Percentiles rank a stretch among this genome's conserved stretches.
phyloP scores from a whole-genome alignment of 1,140 invertebrate species.

The Nilaparvata lugens region DNA sequence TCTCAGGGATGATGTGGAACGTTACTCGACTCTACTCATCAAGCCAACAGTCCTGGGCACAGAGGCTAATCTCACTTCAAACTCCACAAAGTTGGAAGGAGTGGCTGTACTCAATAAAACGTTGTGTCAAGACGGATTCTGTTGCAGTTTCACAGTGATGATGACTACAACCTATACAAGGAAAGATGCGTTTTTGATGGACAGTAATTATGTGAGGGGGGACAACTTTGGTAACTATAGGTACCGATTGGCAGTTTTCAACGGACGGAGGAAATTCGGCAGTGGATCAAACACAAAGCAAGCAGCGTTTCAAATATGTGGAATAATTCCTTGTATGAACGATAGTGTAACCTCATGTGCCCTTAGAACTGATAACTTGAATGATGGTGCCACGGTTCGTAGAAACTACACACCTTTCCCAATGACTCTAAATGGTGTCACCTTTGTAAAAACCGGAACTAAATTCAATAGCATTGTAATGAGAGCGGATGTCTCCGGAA shows the following conservation, averaged over 20 bases:
- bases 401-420: neutral
- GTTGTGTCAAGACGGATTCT: too few relatives aligned
- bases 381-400: neutral
- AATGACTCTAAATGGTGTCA: neutral
- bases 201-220: neutral
- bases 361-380: neutral
- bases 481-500: neutral
- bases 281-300: neutral
- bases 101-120: too few relatives aligned
- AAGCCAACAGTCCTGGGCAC: too few relatives aligned
- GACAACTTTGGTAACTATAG: neutral
- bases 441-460: neutral
- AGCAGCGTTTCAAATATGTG: neutral
- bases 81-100: too few relatives aligned
- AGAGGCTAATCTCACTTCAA: too few relatives aligned
- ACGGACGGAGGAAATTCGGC: neutral
- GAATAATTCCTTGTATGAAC: neutral
- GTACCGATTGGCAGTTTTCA: neutral
- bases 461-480: neutral
- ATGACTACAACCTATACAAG: too few relatives aligned
- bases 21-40: too few relatives aligned
- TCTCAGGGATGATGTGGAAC: too few relatives aligned
- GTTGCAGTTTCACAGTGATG: too few relatives aligned
- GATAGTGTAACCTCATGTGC: neutral
- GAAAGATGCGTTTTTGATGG: neutral